Evolutionary conservation across 2,113 vertebrate genomes (phyloP).

Genomic region (Tragulus kanchil): DNA sequence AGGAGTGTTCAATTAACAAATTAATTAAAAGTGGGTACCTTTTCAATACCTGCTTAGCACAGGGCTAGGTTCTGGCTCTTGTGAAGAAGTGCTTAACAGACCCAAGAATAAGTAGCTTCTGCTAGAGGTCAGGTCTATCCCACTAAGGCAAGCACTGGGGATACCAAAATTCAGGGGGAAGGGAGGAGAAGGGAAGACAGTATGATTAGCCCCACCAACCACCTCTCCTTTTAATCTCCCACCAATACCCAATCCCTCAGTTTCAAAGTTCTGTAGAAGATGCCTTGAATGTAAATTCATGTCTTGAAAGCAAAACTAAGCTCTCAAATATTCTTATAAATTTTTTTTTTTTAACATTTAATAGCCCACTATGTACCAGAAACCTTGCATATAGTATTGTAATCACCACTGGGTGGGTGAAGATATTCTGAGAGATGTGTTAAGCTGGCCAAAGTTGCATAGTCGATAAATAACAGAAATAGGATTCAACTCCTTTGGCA

Average conservation of each 20-base stretch:
- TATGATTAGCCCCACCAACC: background rate
- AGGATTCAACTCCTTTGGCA: background rate
- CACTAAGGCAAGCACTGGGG: background rate
- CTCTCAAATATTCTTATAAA: background rate
- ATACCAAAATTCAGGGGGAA: background rate
- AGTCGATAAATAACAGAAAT: background rate
- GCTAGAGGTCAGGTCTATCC: background rate
- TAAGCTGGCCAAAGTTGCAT: background rate
- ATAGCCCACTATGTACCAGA: background rate
- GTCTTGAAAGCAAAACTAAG: background rate
- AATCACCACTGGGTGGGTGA: background rate
- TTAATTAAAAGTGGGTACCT: background rate
- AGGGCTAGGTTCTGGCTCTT: background rate
- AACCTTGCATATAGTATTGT: background rate
- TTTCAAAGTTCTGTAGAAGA: background rate
- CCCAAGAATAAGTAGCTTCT: constrained; percentile 23
- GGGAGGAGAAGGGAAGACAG: background rate
- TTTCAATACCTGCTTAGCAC: constrained; percentile 1
- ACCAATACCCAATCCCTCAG: constrained; percentile 9
- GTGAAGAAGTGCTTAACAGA: background rate
- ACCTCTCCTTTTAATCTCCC: background rate
- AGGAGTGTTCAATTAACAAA: constrained; percentile 41
- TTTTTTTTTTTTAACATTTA: constrained; percentile 42
- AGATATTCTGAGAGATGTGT: background rate
- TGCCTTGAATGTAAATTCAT: background rate